These are phyloP conservation scores for Heteromurus nitidus DNA, from an alignment of 2,888 invertebrate species.

Conservation along the genomic window DNA sequence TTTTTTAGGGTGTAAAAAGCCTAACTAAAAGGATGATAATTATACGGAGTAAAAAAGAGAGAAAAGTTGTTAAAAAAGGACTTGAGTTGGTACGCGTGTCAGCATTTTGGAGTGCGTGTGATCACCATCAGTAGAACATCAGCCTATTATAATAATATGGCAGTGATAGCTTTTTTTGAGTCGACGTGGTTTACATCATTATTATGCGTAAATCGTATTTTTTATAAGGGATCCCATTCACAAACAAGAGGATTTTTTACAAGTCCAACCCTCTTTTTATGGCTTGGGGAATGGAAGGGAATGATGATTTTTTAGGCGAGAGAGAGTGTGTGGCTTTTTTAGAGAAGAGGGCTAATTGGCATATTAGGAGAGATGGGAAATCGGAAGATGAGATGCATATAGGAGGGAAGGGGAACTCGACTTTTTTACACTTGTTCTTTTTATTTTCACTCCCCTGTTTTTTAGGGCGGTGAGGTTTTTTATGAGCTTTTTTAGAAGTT, in stretches of 20 bases:
- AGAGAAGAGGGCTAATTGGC: conserved; percentile 6
- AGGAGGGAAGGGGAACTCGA: not conserved
- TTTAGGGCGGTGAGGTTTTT: conserved; percentile 8
- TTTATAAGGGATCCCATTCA: conserved; percentile 1
- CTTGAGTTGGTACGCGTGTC: conserved; percentile 30
- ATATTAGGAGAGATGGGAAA: not conserved
- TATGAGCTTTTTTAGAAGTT: conserved; percentile 21
- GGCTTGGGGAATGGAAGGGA: not conserved
- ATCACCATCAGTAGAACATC: not conserved
- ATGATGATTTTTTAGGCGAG: too few species aligned
- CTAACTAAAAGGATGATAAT: not conserved
- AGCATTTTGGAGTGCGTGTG: conserved; percentile 10
- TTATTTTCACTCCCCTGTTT: not conserved
- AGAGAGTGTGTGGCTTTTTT: not conserved
- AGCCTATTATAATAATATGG: not conserved
- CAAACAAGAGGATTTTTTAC: conserved; percentile 40
- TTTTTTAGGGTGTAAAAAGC: conserved; percentile 12
- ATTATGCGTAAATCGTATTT: not conserved
- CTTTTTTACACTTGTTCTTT: conserved; percentile 44
- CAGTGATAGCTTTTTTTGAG: not conserved
- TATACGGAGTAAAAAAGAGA: not conserved
- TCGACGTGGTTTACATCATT: not conserved
- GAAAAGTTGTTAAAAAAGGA: conserved; percentile 16
- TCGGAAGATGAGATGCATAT: not conserved
- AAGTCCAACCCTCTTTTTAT: conserved; percentile 67